Percentiles rank a stretch among this genome's conserved stretches.
Conservation (phyloP, 2,888 invertebrate species). For the Eilema depressum region DNA sequence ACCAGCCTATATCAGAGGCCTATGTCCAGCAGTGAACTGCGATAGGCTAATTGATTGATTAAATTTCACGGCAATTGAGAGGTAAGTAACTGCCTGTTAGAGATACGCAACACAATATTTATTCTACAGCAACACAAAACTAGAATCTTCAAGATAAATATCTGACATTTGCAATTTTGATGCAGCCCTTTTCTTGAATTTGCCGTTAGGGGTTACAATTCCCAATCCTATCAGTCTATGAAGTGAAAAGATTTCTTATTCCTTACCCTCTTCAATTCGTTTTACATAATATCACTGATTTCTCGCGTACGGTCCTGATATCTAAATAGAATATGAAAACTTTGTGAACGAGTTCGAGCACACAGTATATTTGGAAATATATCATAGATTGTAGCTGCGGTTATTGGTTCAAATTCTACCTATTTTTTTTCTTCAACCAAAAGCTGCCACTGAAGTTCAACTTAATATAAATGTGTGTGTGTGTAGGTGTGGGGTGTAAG, state of each 20-base stretch:
- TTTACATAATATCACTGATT: slow-evolving; percentile 17
- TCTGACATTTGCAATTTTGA: not conserved
- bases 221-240: slow-evolving; percentile 10
- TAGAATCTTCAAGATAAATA: not conserved
- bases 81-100: too few species aligned
- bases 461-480: too few species aligned
- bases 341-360: not conserved
- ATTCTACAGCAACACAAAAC: not conserved
- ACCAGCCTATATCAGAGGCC: too few species aligned
- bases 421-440: too few species aligned
- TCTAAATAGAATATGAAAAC: not conserved
- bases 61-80: not conserved
- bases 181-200: not conserved
- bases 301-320: not conserved
- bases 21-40: too few species aligned
- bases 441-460: too few species aligned
- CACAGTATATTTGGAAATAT: not conserved
- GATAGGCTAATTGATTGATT: too few species aligned
- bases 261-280: slow-evolving; percentile 15
- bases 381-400: not conserved
- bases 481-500: too few species aligned
- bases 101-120: not conserved
- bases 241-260: slow-evolving; percentile 12
- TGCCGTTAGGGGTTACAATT: slow-evolving; percentile 6
- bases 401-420: too few species aligned